These are phyloP conservation scores for Lasioglossum figueresi DNA, from an alignment of 2,888 invertebrate genomes.

Conservation along the genomic window DNA sequence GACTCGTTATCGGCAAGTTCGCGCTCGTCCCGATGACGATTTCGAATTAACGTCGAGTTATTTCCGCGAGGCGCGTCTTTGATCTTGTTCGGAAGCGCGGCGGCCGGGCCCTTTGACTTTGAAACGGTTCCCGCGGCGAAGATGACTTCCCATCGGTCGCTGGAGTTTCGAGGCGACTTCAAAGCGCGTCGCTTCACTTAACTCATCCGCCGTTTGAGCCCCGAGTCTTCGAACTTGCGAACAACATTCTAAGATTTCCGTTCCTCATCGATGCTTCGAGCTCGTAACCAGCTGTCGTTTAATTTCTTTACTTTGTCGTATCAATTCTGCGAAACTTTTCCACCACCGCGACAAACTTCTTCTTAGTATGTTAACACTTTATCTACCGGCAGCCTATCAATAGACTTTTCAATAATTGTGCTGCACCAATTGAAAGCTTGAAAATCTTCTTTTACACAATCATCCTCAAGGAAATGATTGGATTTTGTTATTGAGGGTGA, in stretches of 20 bases:
- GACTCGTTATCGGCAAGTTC: background rate
- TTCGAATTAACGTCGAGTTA: conserved; percentile 35
- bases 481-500: too few relatives aligned
- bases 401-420: too few relatives aligned
- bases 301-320: background rate
- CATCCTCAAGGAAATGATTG: too few relatives aligned
- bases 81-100: conserved; percentile 29
- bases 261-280: background rate
- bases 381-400: too few relatives aligned
- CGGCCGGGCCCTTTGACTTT: background rate
- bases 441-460: too few relatives aligned
- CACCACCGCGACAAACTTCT: background rate
- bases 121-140: background rate
- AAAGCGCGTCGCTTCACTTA: conserved; percentile 17
- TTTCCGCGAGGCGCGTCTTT: conserved; percentile 32
- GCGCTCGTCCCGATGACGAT: conserved; percentile 28
- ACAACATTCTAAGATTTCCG: background rate
- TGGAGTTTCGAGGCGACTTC: conserved; percentile 4
- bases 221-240: background rate
- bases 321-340: background rate
- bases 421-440: too few relatives aligned
- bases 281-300: background rate
- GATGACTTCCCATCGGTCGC: conserved; percentile 23
- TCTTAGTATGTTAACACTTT: background rate
- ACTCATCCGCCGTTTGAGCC: conserved; percentile 9